Base-by-base conservation (phyloP, 1,140 invertebrate genomes). In the Branchinecta lynchi region DNA sequence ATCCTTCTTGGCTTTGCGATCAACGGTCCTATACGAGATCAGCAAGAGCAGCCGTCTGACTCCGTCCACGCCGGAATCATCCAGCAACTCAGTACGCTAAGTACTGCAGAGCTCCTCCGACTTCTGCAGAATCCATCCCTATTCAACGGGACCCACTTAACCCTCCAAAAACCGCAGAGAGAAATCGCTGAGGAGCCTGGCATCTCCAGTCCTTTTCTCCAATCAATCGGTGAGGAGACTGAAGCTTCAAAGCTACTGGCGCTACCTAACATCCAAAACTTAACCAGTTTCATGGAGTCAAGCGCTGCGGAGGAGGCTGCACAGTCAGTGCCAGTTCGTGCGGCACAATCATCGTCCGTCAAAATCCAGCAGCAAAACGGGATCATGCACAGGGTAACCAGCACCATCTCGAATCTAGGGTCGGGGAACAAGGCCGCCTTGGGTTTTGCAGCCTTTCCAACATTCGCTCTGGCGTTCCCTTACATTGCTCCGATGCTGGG, bases 381-480 rank as follows among this genome's bases (percentile, higher is more conserved):
- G 20, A 20, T 45, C 68, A 12, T 45, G 15, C 60, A 66, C n/a
- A n/a, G 17, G 9, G 65, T 21, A 21, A 17, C 7, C 15, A 17
- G 32, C 10, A 43, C 17, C 66, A 43, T 45, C 12, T 8, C 21
- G 5, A 67, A 45, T 21, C 44, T 10, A 15, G 70, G 65, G 3
- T 45, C 51, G n/a, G 66, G 66, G 8, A 67, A 51, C 3, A 17
- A 66, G 17, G 46, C 68, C 65, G 66, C 66, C n/a, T 45, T 70
- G 17, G 70, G 70, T n/a, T 44, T 70, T 12, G 45, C 65, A 7
- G 66, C 66, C 44, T 6, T 67, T 45, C 70, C 70, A 7, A 69
- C 70, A 17, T 32, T 70, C n/a, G 70, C 70, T 17, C 21, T 70
- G 43, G 70, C 66, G 8, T 45, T 70, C 17, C 70, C 70, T 9